Percentiles rank a stretch among this genome's conserved stretches.
Conservation (phyloP, 2,113 vertebrate genomes). For the Sphaerodactylus townsendi region DNA sequence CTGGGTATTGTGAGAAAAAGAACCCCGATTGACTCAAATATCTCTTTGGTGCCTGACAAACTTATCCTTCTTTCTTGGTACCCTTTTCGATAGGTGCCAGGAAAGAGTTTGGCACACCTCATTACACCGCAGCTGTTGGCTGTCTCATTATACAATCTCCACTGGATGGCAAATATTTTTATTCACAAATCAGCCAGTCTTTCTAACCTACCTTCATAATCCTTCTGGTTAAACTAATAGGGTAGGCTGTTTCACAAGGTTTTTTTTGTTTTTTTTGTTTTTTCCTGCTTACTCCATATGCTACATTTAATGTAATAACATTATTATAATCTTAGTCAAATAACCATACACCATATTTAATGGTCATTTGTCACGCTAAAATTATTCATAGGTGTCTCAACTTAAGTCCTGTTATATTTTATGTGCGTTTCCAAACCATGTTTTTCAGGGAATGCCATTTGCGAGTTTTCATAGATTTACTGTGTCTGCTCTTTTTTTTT, state of each 20-base stretch:
- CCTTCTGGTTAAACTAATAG: slow-evolving; percentile 26
- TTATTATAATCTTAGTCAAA: slow-evolving; percentile 76
- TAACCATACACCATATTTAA: slow-evolving; percentile 79
- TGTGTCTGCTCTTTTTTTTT: slow-evolving; percentile 95
- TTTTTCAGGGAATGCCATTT: slow-evolving; percentile 83
- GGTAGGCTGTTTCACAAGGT: not conserved
- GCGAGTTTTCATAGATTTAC: slow-evolving; percentile 90
- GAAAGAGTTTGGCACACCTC: not conserved
- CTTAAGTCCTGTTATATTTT: slow-evolving; percentile 80
- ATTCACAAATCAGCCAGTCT: not conserved
- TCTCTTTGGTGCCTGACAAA: not conserved
- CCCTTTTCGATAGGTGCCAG: slow-evolving; percentile 3
- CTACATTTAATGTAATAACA: slow-evolving; percentile 66
- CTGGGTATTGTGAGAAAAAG: not conserved
- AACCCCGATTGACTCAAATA: too few species aligned
- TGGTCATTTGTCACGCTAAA: slow-evolving; percentile 87
- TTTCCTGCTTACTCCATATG: slow-evolving; percentile 56
- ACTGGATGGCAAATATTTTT: slow-evolving; percentile 26
- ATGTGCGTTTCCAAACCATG: slow-evolving; percentile 82
- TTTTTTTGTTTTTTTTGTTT: not conserved
- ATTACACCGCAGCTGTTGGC: slow-evolving; percentile 43
- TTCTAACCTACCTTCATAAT: slow-evolving; percentile 29
- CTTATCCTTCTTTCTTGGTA: not conserved
- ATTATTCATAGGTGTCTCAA: slow-evolving; percentile 87
- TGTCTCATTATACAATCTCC: slow-evolving; percentile 38